Evolutionary conservation across 2,888 invertebrate genomes (phyloP), one percentile per base, ranked within the genome.

Genomic region (Podabrus alpinus): DNA sequence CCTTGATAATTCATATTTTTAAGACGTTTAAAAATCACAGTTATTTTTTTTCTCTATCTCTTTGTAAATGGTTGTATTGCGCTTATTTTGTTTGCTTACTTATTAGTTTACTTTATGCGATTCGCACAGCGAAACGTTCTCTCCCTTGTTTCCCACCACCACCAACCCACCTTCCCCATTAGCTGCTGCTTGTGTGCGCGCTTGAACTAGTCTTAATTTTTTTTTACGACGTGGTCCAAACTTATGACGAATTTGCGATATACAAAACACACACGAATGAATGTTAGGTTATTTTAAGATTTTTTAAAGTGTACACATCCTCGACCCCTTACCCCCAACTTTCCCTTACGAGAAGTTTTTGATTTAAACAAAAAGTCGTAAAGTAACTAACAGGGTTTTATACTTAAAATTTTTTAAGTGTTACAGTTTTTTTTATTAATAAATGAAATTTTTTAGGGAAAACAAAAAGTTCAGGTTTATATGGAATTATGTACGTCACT

Each of bases 341-440:
- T 45, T 45, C 45, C 29, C 45, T n/a, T 45, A 45, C 45, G 45
- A 45, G 45, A 45, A 45, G n/a, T 45, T 45, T 45, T 45, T 45
- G 45, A n/a, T 45, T 13, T 45, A 45, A 45, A 70, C 64, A 19
- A 29, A 79, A 81, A 80, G 78, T 77, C 79, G 76, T 79, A 79
- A 81, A 79, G 78, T 78, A 80, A 81, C 80, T 80, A 81, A 81
- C 81, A 81, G 81, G 81, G 81, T 81, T 80, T 77, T 79, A 75
- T 77, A 78, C 69, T 72, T 73, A 78, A 77, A 61, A 74, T 62
- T 78, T 80, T 80, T 45, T n/a, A 74, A 72, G 77, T 80, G 79
- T 78, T 80, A 80, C 78, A 76, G 79, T 79, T 80, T 77, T 78
- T 77, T 76, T 74, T n/a, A 45, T 45, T 45, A 45, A 45, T 45